Base-by-base conservation (phyloP, 2,113 vertebrate species). In the Mirounga angustirostris region DNA sequence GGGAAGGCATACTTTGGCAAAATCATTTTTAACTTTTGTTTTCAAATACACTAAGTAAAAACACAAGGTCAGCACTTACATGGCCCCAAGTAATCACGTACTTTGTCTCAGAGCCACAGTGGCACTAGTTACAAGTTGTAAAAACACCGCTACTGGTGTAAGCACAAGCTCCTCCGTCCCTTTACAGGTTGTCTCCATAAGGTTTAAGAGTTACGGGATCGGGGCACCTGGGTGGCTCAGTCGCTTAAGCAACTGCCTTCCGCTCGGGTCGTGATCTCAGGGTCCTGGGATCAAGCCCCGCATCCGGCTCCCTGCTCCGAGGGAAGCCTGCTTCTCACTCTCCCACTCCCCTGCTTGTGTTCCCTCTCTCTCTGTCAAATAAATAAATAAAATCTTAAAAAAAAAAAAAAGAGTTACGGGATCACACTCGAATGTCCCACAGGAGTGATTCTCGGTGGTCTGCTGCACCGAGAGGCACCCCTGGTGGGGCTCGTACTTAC, bases 31-130 rank as follows among this genome's bases (percentile, higher is more conserved):
- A 95, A 80, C 33, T 78, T 50, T 88, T 63, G 16, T 92, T 89
- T 84, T 84, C 83, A 81, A 91, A 87, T 21, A 96, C 50, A 43
- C 30, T 46, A 87, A 86, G 67, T 80, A 87, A 89, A 97, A 86
- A 91, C 19, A 88, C 52, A 30, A 85, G 95, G 40, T 21, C 8
- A 22, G 81, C 81, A 61, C 43, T 76, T 54, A 54, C 0, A 1
- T 4, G 76, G 28, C 28, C 71, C 59, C 30, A 69, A 59, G 36
- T 84, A 69, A 96, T 50, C 61, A 12, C 7, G 36, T 22, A 88
- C 91, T 78, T 33, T 58, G 61, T 90, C 59, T 82, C 36, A 69
- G 50, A 59, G 84, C 14, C 16, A 22, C 22, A 89, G 80, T 2
- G 26, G 33, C 36, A 76, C 28, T 28, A 52, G 36, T 59, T 1